Base-by-base conservation (phyloP, 2,797 vertebrate species). In the Taenioides sp. region DNA sequence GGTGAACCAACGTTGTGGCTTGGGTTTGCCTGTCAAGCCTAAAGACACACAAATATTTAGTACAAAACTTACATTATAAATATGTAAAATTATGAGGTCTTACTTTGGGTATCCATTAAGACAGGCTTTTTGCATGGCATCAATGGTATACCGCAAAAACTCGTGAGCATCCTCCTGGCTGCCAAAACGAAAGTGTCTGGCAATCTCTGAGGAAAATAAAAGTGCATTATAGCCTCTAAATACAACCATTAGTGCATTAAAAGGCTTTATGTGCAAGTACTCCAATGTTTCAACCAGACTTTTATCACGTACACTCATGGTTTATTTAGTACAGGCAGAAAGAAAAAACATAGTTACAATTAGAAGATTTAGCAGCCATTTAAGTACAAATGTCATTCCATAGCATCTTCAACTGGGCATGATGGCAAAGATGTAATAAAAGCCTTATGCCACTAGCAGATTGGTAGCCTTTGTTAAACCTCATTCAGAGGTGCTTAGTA, bases 121-220 rank as follows among this genome's bases (percentile, higher is more conserved):
- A 84, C 96, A 99, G 87, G 97, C 96, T 89, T 95, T 97, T 92
- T 99, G 97, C 96, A 98, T 99, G 86, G 97, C 97, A 3, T 99
- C 97, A 0, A 98, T 94, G 73, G 95, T 97, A 81, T 97, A 98
- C 20, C 97, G 94, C 81, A 99, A 86, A 84, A 99, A 99, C 68
- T 99, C 97, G 0, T 98, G 97, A 0, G 97, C 97, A 0, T 99
- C 98, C 84, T 99, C 97, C 77, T 99, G 97, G 74, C 92, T 97
- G 40, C 97, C 96, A 0, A 98, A 98, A 65, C 92, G 95, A 89
- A 98, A 96, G 81, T 98, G 96, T 66, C 94, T 93, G 79, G 97
- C 96, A 10, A 98, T 98, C 92, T 97, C 97, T 98, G 86, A 66
- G 27, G 37, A 62, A 78, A 62, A 49, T 4, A 76, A 49, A 75